Conservation (phyloP, 2,113 vertebrate species). For the Pomatorhinus ruficollis region DNA sequence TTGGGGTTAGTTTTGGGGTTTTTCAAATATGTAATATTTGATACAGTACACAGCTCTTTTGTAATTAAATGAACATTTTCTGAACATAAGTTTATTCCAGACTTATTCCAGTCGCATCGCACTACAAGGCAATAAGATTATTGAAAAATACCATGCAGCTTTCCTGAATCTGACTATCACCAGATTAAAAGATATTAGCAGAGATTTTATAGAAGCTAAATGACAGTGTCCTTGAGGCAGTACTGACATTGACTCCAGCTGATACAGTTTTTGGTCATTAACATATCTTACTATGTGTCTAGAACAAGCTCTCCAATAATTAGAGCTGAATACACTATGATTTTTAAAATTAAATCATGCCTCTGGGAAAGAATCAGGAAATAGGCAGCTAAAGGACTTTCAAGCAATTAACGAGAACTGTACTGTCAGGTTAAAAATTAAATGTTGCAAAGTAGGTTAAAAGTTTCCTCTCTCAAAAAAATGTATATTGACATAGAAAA, state of each 20-base stretch:
- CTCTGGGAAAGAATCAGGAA: conserved; percentile 76
- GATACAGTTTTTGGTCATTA: conserved; percentile 66
- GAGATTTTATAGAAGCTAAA: conserved; percentile 31
- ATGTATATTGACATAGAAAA: conserved; percentile 42
- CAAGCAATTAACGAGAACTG: conserved; percentile 75
- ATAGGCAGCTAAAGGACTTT: conserved; percentile 76
- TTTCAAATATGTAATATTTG: background rate
- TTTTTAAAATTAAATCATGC: conserved; percentile 81
- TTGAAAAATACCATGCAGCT: conserved; percentile 8
- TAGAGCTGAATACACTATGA: conserved; percentile 69
- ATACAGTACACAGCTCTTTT: background rate
- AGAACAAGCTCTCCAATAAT: conserved; percentile 73
- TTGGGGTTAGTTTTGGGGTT: background rate
- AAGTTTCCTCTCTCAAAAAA: conserved; percentile 50
- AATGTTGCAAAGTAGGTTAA: conserved; percentile 77
- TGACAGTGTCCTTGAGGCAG: conserved; percentile 27
- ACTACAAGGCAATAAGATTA: conserved; percentile 9
- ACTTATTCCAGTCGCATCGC: background rate
- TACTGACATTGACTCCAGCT: conserved; percentile 59
- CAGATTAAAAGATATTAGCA: conserved; percentile 41
- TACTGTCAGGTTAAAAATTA: conserved; percentile 73
- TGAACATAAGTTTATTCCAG: background rate
- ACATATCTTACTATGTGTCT: conserved; percentile 66
- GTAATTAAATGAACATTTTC: background rate
- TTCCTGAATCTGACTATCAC: background rate